Evolutionary conservation across 1,140 invertebrate genomes (phyloP), one percentile per base, ranked within the genome.

Genomic region (Lasioglossum baleicum): DNA sequence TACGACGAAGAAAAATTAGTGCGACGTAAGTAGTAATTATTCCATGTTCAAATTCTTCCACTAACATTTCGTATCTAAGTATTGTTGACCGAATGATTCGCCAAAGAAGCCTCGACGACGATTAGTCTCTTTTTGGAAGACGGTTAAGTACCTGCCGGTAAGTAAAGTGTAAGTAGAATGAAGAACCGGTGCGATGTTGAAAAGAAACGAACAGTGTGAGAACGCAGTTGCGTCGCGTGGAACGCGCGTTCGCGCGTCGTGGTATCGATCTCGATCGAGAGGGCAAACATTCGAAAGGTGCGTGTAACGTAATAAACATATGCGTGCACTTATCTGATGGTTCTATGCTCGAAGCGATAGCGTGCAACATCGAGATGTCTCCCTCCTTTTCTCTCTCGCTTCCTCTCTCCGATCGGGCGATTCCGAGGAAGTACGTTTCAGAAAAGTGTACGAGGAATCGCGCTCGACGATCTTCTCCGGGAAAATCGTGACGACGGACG

Each of bases 281-380:
- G 71, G 70, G 26, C n/a, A 70, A 5, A 35, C 35, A 60, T 53
- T 70, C 63, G 44, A 48, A 48, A 48, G 7, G 60, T 78, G n/a
- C 20, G 15, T 42, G 58, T 42, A 69, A 63, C 53, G 58, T 68
- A 67, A 81, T 71, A 81, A 84, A 75, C 48, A 67, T 56, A 67
- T 76, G 68, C 69, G 74, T 83, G 75, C 66, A 51, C 51, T 69
- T 70, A 70, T 56, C 74, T 48, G 51, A n/a, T 35, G 51, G 26
- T 35, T 35, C 35, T 56, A 67, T 31, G 17, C 42, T n/a, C 44
- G 66, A 58, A 40, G 64, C 61, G 74, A 83, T 63, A 72, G 65
- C 79, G 56, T 66, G 61, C 61, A 42, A 11, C 44, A 0, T 48
- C 44, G 44, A 3, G 44, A 48, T 11, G 44, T 48, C 44, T 1